A percentile compares a stretch with the other conserved stretches of the same genome.
Conservation (phyloP, 2,113 vertebrate genomes). For the Bubo bubo region DNA sequence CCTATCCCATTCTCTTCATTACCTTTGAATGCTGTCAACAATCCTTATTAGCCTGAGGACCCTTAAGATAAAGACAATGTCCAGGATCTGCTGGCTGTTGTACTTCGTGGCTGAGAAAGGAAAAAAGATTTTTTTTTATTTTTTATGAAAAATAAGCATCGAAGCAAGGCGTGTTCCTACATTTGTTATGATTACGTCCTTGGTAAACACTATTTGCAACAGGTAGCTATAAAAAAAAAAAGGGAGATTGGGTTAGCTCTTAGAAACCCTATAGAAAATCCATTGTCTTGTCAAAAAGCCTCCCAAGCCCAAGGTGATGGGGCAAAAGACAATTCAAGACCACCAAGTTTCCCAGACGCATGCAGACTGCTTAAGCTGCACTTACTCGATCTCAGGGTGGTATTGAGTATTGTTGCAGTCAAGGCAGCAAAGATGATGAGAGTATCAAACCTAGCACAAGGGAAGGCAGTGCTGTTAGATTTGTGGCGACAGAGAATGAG, state of each 20-base stretch:
- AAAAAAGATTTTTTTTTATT: neutral
- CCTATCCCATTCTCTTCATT: neutral
- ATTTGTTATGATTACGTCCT: neutral
- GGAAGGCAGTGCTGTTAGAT: conserved; percentile 31
- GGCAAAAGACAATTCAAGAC: neutral
- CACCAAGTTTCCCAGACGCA: conserved; percentile 15
- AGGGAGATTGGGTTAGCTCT: neutral
- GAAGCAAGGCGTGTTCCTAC: neutral
- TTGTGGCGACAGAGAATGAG: neutral
- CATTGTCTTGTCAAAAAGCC: neutral
- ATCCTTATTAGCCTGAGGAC: conserved; percentile 87
- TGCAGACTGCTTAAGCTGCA: conserved; percentile 28
- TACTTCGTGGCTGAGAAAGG: conserved; percentile 74
- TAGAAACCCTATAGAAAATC: neutral
- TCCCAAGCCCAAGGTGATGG: neutral
- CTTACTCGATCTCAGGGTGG: conserved; percentile 84
- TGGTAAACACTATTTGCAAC: neutral
- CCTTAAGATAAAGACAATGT: conserved; percentile 90
- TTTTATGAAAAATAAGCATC: neutral
- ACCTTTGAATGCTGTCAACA: conserved; percentile 89
- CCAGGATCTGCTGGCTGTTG: conserved; percentile 88
- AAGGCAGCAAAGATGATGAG: conserved; percentile 88
- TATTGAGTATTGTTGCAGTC: conserved; percentile 82
- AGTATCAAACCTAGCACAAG: conserved; percentile 86
- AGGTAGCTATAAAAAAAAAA: neutral